Evolutionary conservation across 2,113 vertebrate species (phyloP).

Genomic region (Murina feae): DNA sequence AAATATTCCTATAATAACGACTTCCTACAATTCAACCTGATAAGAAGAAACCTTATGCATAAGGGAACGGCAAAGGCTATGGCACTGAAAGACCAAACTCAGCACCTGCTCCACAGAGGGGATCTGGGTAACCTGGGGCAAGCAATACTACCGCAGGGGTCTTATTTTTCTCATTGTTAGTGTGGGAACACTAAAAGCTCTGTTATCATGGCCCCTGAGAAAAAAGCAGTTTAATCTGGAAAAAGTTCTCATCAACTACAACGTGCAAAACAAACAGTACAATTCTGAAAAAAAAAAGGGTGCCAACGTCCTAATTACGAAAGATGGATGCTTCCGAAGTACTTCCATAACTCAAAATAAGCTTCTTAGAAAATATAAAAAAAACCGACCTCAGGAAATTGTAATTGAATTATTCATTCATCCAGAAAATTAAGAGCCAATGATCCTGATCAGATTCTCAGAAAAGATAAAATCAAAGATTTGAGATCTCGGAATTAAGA

Average conservation of each 20-base stretch:
- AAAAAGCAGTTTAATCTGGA: background rate
- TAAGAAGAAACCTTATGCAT: background rate
- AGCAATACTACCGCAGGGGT: background rate
- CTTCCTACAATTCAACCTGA: background rate
- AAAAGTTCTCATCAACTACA: background rate
- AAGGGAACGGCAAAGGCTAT: background rate
- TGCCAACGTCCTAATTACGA: background rate
- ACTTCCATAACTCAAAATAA: background rate
- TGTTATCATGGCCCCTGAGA: background rate
- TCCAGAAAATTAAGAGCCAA: background rate
- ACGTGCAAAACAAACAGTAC: background rate
- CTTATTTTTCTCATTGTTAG: background rate
- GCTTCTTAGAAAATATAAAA: background rate
- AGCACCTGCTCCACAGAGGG: background rate
- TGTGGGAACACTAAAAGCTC: too few species aligned
- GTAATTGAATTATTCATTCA: background rate
- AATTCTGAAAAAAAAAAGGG: background rate
- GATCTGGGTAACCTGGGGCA: background rate
- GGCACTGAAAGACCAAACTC: background rate
- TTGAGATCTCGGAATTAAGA: background rate
- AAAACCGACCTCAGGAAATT: background rate
- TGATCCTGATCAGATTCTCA: background rate
- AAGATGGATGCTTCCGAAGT: background rate
- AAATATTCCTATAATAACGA: background rate
- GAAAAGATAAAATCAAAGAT: constrained; percentile 8